phyloP scores from a whole-genome alignment of 2,888 invertebrate genomes.

The Nemotelus nigrinus region DNA sequence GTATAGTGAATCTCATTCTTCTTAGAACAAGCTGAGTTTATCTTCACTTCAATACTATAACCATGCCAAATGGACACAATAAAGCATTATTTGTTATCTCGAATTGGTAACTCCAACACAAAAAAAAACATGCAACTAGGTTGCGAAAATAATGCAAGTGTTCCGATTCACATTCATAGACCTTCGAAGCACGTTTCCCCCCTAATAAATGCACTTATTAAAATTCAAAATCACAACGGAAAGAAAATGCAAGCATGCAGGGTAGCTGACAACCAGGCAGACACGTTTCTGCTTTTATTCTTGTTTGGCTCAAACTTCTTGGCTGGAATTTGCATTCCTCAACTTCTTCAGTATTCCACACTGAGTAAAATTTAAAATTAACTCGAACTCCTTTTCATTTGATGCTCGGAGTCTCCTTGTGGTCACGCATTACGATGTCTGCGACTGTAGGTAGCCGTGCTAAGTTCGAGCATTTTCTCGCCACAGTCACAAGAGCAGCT shows the following conservation, averaged over 20 bases:
- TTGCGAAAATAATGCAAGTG: not conserved
- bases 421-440: not conserved
- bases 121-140: no score
- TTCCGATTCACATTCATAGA: constrained; percentile 16
- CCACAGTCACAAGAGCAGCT: not conserved
- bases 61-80: no score
- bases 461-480: not conserved
- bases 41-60: no score
- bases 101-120: no score
- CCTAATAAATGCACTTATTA: not conserved
- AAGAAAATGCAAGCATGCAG: not conserved
- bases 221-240: not conserved
- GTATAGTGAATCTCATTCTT: no score
- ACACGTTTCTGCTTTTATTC: no score
- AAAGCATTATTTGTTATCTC: no score
- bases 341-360: not conserved
- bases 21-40: no score
- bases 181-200: constrained; percentile 6
- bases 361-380: constrained; percentile 36
- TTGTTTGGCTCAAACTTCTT: not conserved
- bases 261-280: no score
- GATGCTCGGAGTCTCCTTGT: not conserved
- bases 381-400: constrained; percentile 12
- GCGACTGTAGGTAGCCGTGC: not conserved
- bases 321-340: constrained; percentile 23